Evolutionary conservation across 2,113 vertebrate species (phyloP).

Genomic region (Menura novaehollandiae): DNA sequence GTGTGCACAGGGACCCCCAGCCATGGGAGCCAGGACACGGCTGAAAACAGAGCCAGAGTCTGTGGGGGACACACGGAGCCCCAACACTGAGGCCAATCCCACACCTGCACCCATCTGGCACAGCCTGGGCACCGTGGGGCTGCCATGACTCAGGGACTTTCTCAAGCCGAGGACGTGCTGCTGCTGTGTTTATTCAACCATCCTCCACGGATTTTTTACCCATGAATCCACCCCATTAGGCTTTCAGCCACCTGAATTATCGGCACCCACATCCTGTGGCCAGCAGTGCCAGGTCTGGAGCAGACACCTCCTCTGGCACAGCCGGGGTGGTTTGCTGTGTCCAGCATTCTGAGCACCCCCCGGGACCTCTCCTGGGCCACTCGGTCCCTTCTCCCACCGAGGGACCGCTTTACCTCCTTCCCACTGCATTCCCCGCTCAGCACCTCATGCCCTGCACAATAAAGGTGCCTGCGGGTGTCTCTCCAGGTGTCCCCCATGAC

Average conservation of each 20-base stretch:
- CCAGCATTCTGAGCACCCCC: accelerated
- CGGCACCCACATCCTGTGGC: not conserved
- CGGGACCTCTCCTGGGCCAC: not conserved
- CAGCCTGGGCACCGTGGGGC: not conserved
- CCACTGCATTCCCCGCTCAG: not conserved
- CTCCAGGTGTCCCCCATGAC: not conserved
- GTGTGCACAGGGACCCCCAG: not conserved
- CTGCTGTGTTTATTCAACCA: not conserved
- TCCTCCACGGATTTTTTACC: not conserved
- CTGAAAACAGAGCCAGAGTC: accelerated
- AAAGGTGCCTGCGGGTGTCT: not conserved
- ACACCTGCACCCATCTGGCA: accelerated
- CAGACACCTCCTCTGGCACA: not conserved
- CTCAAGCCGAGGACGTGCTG: not conserved
- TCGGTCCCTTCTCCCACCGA: not conserved
- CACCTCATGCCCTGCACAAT: not conserved
- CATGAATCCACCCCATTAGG: not conserved
- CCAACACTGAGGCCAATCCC: accelerated
- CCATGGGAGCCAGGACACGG: accelerated
- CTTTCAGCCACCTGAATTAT: not conserved
- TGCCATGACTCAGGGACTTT: not conserved
- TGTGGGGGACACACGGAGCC: accelerated
- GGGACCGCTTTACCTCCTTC: not conserved
- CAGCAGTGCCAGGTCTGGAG: not conserved
- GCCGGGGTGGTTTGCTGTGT: accelerated